Base-by-base conservation (phyloP, 2,797 vertebrate genomes). In the Eidolon dupreanum region DNA sequence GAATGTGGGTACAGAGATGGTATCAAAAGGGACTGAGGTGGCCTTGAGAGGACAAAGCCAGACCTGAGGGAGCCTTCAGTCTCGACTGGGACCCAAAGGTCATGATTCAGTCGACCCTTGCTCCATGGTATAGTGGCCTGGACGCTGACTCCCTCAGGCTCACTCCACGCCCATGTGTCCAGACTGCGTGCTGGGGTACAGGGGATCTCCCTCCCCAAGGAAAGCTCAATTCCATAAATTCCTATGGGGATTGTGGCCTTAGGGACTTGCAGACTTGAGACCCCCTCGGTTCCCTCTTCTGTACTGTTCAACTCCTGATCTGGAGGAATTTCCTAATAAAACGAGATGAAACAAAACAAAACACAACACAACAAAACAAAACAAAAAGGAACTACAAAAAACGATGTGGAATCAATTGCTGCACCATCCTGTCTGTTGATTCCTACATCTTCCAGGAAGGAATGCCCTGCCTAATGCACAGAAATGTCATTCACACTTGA, bases 381-480 rank as follows among this genome's bases (percentile, higher is more conserved):
- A 83, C 16, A 77, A 79, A 88, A 81, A 68, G 89, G 63, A 91
- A 57, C 43, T 51, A 38, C 10, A 85, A 55, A 77, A 94, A 90
- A 92, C 46, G 70, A 59, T 12, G 24, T 65, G 71, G 24, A 16
- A 68, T 82, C 81, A 68, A 91, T 38, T n/a, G 38, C 57, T 57
- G 59, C 61, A 15, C 12, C 53, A 15, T 53, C 86, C 74, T 38
- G 41, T 57, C 1, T 22, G 36, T 57, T 31, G 53, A 68, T n/a
- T 88, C 43, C 13, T 49, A 53, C 22, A 26, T 61, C 78, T 94
- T 70, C 41, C 20, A 82, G 61, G 15, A 95, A 95, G n/a, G 65
- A 46, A 8, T 28, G 15, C 16, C 51, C n/a, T 66, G 19, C 41
- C 33, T 61, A 81, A 24, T 36, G 43, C 22, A 43, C 9, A 49